Evolutionary conservation across 2,797 vertebrate genomes (phyloP).

Genomic region (Lophius americanus): DNA sequence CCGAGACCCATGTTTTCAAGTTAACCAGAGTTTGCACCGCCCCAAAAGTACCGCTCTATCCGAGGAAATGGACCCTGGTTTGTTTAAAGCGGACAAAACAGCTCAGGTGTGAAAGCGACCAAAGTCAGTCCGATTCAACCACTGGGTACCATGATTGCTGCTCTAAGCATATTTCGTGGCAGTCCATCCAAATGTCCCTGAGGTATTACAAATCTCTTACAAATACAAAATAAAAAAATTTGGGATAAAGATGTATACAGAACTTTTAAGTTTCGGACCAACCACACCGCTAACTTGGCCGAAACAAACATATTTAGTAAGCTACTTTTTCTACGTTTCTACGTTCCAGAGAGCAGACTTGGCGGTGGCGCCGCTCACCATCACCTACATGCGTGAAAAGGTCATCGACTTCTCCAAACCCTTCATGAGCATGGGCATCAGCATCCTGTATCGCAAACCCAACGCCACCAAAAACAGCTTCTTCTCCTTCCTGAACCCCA

Average conservation of each 20-base stretch:
- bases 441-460: slow-evolving; percentile 96
- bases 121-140: neutral
- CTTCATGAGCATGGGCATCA: slow-evolving; percentile 96
- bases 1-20: no score
- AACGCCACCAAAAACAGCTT: slow-evolving; percentile 96
- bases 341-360: slow-evolving; percentile 91
- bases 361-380: slow-evolving; percentile 96
- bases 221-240: no score
- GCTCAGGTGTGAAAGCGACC: neutral
- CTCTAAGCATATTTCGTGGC: neutral
- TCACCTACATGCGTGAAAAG: slow-evolving; percentile 95
- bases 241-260: no score
- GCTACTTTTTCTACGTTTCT: neutral
- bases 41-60: no score
- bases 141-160: neutral
- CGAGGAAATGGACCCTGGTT: no score
- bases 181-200: neutral
- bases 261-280: no score
- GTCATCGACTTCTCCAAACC: slow-evolving; percentile 98
- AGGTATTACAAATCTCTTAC: neutral
- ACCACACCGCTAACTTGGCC: no score
- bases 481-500: slow-evolving; percentile 98
- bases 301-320: no score
- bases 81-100: no score
- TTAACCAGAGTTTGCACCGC: no score